A percentile compares a stretch with the other conserved stretches of the same genome.
Evolutionary conservation across 2,888 invertebrate species (phyloP).

Genomic region (Apotomis betuletana): DNA sequence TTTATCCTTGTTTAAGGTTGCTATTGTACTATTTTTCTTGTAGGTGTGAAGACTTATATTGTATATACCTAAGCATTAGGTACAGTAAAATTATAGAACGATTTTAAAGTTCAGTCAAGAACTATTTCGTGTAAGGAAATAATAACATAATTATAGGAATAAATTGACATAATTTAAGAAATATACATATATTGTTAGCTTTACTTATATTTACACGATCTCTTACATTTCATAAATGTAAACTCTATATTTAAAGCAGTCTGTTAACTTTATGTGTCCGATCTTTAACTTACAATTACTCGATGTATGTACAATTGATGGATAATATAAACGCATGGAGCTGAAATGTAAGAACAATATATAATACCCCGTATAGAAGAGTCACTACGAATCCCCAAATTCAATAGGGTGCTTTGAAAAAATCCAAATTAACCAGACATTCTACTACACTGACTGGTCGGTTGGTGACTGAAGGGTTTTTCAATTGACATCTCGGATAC

Average conservation of each 20-base stretch:
- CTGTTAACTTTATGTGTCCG: conserved; percentile 51
- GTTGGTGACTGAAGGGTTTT: too few relatives aligned
- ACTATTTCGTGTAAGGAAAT: too few relatives aligned
- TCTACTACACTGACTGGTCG: neutral
- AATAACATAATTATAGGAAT: neutral
- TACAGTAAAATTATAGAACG: too few relatives aligned
- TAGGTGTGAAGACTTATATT: too few relatives aligned
- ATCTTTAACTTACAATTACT: conserved; percentile 22
- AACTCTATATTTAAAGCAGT: conserved; percentile 60
- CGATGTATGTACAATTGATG: conserved; percentile 32
- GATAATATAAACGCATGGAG: conserved; percentile 22
- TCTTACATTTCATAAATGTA: conserved; percentile 75
- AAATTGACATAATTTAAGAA: conserved; percentile 12
- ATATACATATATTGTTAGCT: conserved; percentile 30
- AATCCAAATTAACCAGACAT: neutral
- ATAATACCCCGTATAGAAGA: conserved; percentile 11
- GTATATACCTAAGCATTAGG: too few relatives aligned
- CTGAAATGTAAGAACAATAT: conserved; percentile 7
- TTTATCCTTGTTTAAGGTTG: too few relatives aligned
- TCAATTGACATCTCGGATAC: too few relatives aligned
- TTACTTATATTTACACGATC: conserved; percentile 39
- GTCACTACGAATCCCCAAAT: too few relatives aligned
- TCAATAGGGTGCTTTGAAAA: neutral
- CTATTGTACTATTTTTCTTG: too few relatives aligned
- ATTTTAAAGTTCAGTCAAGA: too few relatives aligned